Evolutionary conservation across 2,888 invertebrate species (phyloP), one percentile per base, ranked within the genome.

Genomic region (Petrolisthes manimaculis): DNA sequence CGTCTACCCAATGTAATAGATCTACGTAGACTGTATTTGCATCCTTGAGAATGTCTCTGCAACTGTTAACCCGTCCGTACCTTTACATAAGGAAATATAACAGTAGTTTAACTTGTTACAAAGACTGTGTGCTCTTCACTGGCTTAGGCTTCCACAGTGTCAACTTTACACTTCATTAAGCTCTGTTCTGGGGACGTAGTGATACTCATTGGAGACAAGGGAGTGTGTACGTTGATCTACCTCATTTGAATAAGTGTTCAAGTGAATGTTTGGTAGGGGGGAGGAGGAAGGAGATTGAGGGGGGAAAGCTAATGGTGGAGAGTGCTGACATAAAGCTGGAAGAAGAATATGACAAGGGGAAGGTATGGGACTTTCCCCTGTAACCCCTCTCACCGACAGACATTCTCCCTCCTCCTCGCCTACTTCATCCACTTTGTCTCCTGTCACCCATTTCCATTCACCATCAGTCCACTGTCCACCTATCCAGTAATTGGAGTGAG

Each of bases 401-500:
- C 84, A 84, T 9, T 78, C 75, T 21, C 53, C 77, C 8, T 74
- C 74, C 51, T 82, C 82, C 69, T 21, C 84, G 14, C 54, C 21
- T 53, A 84, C 78, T 24, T 69, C 56, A 53, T 67, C 69, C 53
- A 21, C 56, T 0, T 24, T 24, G 9, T 37, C 54, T 9, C 79
- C 84, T 18, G 84, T 84, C 67, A 84, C 79, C 84, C 84, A 84
- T 54, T 14, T 6, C 84, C 84, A 84, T 21, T 74, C 69, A 12
- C 61, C 79, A 0, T n/a, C 78, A 54, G 79, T 79, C 79, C 5
- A 51, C 9, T 54, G 18, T 3, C 84, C 84, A 2, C 84, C 84
- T 18, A 84, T 6, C 84, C 84, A 84, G 54, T 79, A 84, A 5
- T 67, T 6, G 5, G 83, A 56, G 37, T 8, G 56, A 12, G 37